These are phyloP conservation scores for Bombyx mandarina DNA, from an alignment of 1,140 invertebrate genomes.

Conservation along the genomic window DNA sequence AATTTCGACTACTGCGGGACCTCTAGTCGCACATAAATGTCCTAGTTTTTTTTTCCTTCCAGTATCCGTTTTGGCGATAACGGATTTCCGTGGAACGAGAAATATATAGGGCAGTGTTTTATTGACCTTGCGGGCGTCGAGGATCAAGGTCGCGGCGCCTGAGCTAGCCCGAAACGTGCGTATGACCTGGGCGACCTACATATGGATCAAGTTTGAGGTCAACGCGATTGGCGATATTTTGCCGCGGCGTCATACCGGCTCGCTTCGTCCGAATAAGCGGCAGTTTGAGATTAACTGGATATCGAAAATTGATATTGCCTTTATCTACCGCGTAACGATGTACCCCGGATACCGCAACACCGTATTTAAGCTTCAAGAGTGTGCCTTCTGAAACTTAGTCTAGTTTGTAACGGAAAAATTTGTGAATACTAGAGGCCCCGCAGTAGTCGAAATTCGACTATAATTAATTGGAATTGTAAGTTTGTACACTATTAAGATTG, in stretches of 20 bases:
- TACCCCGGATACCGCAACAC: not conserved
- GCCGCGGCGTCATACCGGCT: no score
- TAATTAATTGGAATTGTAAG: no score
- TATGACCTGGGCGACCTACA: slow-evolving; percentile 33
- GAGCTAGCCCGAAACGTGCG: slow-evolving; percentile 46
- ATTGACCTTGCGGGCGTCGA: slow-evolving; percentile 31
- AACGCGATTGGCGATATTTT: not conserved
- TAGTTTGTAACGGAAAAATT: no score
- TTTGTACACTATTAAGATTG: no score
- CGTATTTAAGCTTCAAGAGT: no score
- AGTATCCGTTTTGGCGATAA: not conserved
- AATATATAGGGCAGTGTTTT: slow-evolving; percentile 17
- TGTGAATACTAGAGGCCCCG: no score
- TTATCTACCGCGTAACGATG: not conserved
- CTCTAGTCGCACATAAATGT: no score
- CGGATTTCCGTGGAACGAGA: not conserved
- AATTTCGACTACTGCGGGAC: no score
- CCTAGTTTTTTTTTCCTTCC: not conserved
- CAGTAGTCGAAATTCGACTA: no score
- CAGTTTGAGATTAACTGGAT: no score
- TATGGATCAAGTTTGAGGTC: slow-evolving; percentile 37
- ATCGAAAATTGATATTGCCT: not conserved
- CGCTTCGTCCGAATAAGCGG: no score
- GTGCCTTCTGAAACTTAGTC: no score
- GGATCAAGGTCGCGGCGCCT: slow-evolving; percentile 38